These are phyloP conservation scores for Zaprionus vittiger DNA, from an alignment of 1,140 invertebrate genomes.

Conservation along the genomic window DNA sequence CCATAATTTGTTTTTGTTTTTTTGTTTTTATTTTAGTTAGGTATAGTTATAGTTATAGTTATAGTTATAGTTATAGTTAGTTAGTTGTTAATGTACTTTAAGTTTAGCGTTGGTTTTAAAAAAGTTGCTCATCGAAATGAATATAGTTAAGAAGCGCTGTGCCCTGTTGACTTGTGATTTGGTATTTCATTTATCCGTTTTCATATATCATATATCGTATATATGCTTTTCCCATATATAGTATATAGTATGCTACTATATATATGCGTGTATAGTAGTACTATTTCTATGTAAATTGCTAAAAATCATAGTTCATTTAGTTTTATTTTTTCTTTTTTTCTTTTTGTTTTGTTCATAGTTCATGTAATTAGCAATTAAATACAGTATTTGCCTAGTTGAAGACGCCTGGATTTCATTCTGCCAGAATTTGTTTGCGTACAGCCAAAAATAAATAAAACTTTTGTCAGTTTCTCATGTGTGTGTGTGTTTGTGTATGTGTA, in stretches of 20 bases:
- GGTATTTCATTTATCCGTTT: slow-evolving; percentile 45
- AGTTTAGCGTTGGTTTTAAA: slow-evolving; percentile 62
- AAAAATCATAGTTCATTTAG: slow-evolving; percentile 53
- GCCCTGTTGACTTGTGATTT: slow-evolving; percentile 80
- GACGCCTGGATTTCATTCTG: slow-evolving; percentile 64
- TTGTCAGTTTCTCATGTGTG: slow-evolving; percentile 3
- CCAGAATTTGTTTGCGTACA: slow-evolving; percentile 26
- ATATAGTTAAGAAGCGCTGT: slow-evolving; percentile 80
- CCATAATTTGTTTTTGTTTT: slow-evolving; percentile 33
- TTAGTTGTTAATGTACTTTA: slow-evolving; percentile 41
- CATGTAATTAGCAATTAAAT: slow-evolving; percentile 62
- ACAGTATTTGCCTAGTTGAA: slow-evolving; percentile 61
- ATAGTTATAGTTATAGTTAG: slow-evolving; percentile 41
- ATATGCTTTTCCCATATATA: slow-evolving; percentile 26
- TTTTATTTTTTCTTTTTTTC: not conserved
- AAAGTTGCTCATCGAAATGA: slow-evolving; percentile 75
- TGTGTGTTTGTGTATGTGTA: not conserved
- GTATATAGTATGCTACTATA: slow-evolving; percentile 37
- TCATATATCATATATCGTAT: slow-evolving; percentile 32
- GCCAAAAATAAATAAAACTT: slow-evolving; percentile 49
- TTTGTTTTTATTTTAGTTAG: slow-evolving; percentile 41
- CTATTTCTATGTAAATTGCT: slow-evolving; percentile 67
- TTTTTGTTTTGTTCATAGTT: slow-evolving; percentile 27
- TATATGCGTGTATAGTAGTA: slow-evolving; percentile 54
- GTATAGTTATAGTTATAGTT: slow-evolving; percentile 41